Evolutionary conservation across 2,888 invertebrate species (phyloP).

Genomic region (Rhagium mordax): DNA sequence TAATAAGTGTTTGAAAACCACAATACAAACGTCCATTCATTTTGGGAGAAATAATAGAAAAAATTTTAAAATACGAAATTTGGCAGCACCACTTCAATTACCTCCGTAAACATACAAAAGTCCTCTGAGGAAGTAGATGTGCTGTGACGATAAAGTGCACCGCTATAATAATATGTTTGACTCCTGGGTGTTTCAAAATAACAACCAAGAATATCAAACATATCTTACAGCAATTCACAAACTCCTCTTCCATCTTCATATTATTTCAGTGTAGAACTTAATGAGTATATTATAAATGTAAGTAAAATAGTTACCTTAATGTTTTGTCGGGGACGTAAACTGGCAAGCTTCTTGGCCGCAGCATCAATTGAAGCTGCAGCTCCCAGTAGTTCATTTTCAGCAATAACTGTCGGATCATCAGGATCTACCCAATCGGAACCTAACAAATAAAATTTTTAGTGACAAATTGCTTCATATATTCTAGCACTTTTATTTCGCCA

Average conservation of each 20-base stretch:
- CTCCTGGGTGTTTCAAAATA: conserved; percentile 93
- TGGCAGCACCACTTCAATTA: too few species aligned
- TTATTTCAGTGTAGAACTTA: not conserved
- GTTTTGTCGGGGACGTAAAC: conserved; percentile 88
- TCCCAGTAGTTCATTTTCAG: conserved; percentile 96
- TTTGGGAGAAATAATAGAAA: too few species aligned
- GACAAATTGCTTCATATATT: too few species aligned
- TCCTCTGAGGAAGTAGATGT: too few species aligned
- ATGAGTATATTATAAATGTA: not conserved
- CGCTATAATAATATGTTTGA: conserved; percentile 99
- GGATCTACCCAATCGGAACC: conserved; percentile 96
- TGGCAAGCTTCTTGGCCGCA: conserved; percentile 95
- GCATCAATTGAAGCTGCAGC: conserved; percentile 99
- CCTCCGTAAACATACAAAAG: too few species aligned
- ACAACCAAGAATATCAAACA: conserved; percentile 99
- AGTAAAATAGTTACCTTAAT: conserved; percentile 76
- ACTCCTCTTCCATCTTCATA: conserved; percentile 6
- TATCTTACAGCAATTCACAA: conserved; percentile 87
- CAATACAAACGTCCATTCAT: too few species aligned
- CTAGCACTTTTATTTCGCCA: too few species aligned
- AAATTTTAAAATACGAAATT: too few species aligned
- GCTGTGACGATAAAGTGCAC: conserved; percentile 57
- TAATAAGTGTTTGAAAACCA: too few species aligned
- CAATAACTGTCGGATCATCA: conserved; percentile 96
- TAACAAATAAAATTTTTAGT: conserved; percentile 59